These are phyloP conservation scores for Phoeniculus purpureus DNA, from an alignment of 2,797 vertebrate species.

Conservation along the genomic window DNA sequence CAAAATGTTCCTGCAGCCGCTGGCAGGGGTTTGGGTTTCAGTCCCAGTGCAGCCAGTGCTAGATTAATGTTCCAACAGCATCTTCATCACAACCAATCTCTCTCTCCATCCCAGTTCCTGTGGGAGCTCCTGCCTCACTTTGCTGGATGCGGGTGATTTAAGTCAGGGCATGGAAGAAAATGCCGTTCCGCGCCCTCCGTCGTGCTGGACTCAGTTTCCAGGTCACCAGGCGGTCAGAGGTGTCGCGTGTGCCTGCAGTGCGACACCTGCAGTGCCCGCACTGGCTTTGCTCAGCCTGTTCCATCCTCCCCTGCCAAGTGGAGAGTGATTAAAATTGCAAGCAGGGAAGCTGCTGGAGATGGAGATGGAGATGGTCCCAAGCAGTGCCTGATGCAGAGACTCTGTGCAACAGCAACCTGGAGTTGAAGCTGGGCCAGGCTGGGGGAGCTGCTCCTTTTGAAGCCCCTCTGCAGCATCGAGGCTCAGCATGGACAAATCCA, in stretches of 20 bases:
- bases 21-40: background rate
- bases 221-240: background rate
- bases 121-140: background rate
- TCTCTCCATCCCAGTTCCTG: background rate
- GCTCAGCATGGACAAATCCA: background rate
- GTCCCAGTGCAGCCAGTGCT: background rate
- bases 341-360: background rate
- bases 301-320: background rate
- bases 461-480: background rate
- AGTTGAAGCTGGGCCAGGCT: background rate
- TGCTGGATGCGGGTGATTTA: background rate
- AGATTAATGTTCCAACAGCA: background rate
- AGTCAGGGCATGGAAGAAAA: background rate
- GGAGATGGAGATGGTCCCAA: background rate
- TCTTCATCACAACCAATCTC: no score
- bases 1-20: no score
- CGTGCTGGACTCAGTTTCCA: background rate
- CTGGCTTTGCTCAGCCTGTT: background rate
- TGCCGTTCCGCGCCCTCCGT: background rate
- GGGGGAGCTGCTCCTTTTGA: background rate
- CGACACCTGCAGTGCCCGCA: no score
- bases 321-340: background rate
- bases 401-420: fast-evolving
- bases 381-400: background rate
- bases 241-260: background rate